phyloP scores from a whole-genome alignment of 2,888 invertebrate species.

The Parnassius apollo region DNA sequence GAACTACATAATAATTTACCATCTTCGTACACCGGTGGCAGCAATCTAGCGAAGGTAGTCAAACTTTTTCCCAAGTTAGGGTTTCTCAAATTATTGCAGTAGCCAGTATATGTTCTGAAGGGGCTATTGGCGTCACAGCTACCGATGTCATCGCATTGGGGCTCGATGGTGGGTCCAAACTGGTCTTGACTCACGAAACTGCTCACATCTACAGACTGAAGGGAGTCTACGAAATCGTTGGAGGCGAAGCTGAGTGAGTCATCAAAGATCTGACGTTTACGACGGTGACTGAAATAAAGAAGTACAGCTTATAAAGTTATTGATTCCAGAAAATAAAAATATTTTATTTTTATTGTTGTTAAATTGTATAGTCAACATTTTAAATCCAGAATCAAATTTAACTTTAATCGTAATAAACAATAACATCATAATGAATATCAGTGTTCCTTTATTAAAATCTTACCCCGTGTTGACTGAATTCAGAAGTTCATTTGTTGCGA shows the following conservation, averaged over 20 bases:
- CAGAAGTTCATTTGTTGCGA: constrained; percentile 92
- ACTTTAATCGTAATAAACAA: background rate
- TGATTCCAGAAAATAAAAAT: background rate
- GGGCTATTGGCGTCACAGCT: constrained; percentile 87
- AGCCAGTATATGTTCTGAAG: constrained; percentile 89
- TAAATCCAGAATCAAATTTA: no score
- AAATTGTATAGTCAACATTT: no score
- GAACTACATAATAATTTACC: constrained; percentile 70
- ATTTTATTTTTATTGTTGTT: no score
- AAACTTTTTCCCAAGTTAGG: constrained; percentile 91
- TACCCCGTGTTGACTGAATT: constrained; percentile 83
- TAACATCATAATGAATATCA: no score
- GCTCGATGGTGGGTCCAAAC: constrained; percentile 82
- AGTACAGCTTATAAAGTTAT: no score
- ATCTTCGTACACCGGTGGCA: constrained; percentile 94
- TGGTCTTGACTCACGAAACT: constrained; percentile 84
- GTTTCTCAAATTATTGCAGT: constrained; percentile 93
- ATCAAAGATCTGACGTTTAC: constrained; percentile 88
- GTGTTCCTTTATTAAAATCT: constrained; percentile 28
- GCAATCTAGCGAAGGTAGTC: constrained; percentile 90
- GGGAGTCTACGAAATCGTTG: constrained; percentile 87
- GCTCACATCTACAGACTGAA: constrained; percentile 89
- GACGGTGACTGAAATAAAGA: constrained; percentile 68
- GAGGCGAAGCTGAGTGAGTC: constrained; percentile 66
- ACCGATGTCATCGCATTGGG: constrained; percentile 86